These are phyloP conservation scores for Poeciliopsis occidentalis DNA, from an alignment of 2,113 vertebrate species.

Conservation along the genomic window DNA sequence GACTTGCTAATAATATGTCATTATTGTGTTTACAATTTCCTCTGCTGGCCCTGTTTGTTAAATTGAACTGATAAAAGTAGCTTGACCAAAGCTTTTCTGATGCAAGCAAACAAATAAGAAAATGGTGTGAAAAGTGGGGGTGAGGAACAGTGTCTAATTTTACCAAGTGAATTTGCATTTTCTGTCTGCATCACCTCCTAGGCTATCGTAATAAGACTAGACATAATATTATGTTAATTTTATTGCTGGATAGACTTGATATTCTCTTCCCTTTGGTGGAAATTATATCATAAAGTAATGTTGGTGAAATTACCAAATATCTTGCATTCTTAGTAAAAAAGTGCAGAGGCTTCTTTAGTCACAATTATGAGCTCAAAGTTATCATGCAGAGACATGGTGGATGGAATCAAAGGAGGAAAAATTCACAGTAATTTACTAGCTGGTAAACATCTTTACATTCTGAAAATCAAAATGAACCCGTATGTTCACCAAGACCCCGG, in stretches of 20 bases:
- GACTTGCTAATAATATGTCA: constrained; percentile 31
- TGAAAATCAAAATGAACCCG: background rate
- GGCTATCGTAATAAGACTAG: background rate
- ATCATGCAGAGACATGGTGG: background rate
- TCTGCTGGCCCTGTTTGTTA: constrained; percentile 12
- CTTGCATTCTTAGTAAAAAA: background rate
- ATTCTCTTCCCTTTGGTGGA: background rate
- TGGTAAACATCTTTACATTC: constrained; percentile 15
- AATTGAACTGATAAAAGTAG: background rate
- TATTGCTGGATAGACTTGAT: background rate
- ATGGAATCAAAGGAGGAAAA: constrained; percentile 3
- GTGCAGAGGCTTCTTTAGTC: background rate
- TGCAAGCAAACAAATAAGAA: background rate
- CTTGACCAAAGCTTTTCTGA: background rate
- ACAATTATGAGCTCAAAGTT: background rate
- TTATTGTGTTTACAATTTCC: constrained; percentile 25
- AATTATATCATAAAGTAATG: background rate
- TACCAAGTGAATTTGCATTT: background rate
- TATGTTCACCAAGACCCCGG: background rate
- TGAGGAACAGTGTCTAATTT: background rate
- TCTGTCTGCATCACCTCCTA: background rate
- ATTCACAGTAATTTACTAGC: background rate
- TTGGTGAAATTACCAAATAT: background rate
- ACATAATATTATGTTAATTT: background rate
- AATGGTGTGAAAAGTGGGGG: background rate